Evolutionary conservation across 2,113 vertebrate genomes (phyloP).

Genomic region (Pollachius pollachius): DNA sequence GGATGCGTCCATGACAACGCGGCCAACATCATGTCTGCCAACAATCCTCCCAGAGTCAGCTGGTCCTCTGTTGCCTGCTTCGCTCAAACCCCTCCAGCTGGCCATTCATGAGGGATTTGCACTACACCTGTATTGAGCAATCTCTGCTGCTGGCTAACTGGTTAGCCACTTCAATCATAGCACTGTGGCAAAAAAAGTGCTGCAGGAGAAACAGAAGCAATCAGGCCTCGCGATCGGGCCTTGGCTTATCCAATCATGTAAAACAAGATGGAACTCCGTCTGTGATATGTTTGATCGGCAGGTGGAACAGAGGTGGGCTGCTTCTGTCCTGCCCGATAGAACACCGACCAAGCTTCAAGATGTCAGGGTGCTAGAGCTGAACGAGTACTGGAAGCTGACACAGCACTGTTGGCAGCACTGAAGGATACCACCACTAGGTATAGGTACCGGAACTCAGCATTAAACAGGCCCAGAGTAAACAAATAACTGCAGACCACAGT

Average conservation of each 20-base stretch:
- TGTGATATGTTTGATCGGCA: neutral
- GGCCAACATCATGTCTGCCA: too few species aligned
- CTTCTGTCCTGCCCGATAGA: neutral
- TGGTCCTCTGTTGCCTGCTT: neutral
- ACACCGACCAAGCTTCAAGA: conserved; percentile 2
- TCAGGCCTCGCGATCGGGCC: too few species aligned
- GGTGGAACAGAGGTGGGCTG: neutral
- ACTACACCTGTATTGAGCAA: neutral
- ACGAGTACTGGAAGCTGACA: neutral
- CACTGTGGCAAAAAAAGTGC: neutral
- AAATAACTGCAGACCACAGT: too few species aligned
- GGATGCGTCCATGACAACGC: too few species aligned
- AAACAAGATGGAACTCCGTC: neutral
- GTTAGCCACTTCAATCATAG: neutral
- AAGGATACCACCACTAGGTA: neutral
- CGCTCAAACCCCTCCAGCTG: neutral
- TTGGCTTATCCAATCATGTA: neutral
- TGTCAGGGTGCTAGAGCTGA: conserved; percentile 1
- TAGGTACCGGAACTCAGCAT: too few species aligned
- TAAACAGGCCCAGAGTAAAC: too few species aligned
- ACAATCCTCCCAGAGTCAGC: neutral
- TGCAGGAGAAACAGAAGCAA: too few species aligned
- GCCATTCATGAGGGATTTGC: neutral
- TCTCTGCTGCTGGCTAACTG: neutral
- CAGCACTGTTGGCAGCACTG: neutral